Evolutionary conservation across 2,888 invertebrate species (phyloP), one percentile per base, ranked within the genome.

Genomic region (Erebia aethiops): DNA sequence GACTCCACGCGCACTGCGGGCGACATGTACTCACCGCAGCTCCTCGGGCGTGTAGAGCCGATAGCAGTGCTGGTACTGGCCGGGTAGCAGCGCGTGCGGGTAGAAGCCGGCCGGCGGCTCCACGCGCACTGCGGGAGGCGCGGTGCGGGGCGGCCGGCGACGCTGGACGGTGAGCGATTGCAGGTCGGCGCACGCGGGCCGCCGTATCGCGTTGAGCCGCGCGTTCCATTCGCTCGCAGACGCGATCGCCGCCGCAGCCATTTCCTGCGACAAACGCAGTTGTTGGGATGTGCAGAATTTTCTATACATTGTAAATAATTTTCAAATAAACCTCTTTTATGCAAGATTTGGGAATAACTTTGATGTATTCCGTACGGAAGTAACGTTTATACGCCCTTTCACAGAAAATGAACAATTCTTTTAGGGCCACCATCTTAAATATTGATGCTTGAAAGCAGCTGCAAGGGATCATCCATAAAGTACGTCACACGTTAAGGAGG

Each of bases 11-110:
- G 60, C 97, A 95, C 1, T 10, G 5, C 41, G 3, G 54, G 54
- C 54, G 5, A 51, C n/a, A 51, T 51, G 54, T 54, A 67, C 70
- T 51, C 5, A 89, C 90, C 90, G 78, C 26, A 99, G 93, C 88
- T 99, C 98, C 14, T 96, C 95, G 8, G 98, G 94, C 1, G 97
- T 96, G 86, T 98, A 99, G 71, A 87, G 80, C 81, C 96, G 95
- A 89, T 97, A 99, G 84, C 95, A 95, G 87, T 98, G 98, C 78
- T 97, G 97, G 92, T 96, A 99, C 92, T 99, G 99, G n/a, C 99
- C 99, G 52, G 99, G 98, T 79, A 99, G 96, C 75, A 99, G 93
- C 60, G 99, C 96, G 74, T 99, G 96, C 21, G 99, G 99, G 94
- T 99, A 99, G 87, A 95, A 88, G 77, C 94, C 94, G 65, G 91